Percentiles rank a stretch among this genome's conserved stretches.
Conservation (phyloP, 2,888 invertebrate species). For the Herminia tarsipennalis region DNA sequence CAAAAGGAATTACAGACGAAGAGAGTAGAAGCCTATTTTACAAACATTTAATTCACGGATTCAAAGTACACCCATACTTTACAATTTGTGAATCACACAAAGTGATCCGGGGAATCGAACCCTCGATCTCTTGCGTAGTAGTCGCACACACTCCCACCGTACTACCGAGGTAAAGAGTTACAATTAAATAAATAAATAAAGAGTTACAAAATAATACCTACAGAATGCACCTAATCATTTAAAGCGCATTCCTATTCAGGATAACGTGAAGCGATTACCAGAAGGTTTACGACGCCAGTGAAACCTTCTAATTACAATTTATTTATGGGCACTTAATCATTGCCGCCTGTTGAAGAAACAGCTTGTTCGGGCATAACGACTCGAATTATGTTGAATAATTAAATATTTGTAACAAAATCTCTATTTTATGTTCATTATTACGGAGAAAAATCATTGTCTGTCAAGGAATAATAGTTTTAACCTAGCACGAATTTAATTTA, state of each 20-base stretch:
- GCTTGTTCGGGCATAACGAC: constrained; percentile 17
- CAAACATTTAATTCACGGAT: too few species aligned
- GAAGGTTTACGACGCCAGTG: constrained; percentile 15
- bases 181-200: background rate
- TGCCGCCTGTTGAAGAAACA: constrained; percentile 27
- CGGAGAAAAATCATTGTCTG: background rate
- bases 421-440: constrained; percentile 5
- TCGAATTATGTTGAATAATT: constrained; percentile 18
- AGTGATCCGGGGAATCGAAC: too few species aligned
- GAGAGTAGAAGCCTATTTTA: too few species aligned
- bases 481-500: too few species aligned
- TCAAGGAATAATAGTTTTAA: background rate
- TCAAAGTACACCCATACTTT: too few species aligned
- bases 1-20: too few species aligned
- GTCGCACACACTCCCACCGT: too few species aligned
- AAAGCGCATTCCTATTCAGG: constrained; percentile 8
- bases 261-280: constrained; percentile 18
- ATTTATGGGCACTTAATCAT: constrained; percentile 33
- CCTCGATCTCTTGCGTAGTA: too few species aligned
- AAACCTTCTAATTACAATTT: constrained; percentile 29
- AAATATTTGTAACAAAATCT: constrained; percentile 15
- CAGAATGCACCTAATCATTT: constrained; percentile 18
- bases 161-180: too few species aligned
- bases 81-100: too few species aligned
- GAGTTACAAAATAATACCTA: background rate